Percentiles rank a stretch among this genome's conserved stretches.
Evolutionary conservation across 2,797 vertebrate species (phyloP).

Genomic region (Eurystomus glaucurus): DNA sequence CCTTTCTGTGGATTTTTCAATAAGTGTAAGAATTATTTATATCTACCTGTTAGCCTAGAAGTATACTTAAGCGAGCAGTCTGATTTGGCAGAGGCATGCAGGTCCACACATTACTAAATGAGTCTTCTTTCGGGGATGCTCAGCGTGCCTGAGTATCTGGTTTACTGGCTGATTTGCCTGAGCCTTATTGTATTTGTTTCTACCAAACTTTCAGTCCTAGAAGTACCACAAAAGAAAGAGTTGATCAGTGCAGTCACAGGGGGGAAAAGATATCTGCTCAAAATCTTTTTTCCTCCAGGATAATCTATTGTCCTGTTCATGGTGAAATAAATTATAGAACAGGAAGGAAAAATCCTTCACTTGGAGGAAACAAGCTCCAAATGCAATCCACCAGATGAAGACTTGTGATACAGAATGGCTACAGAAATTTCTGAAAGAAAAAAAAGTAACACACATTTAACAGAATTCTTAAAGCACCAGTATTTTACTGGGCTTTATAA

Average conservation of each 20-base stretch:
- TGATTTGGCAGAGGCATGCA: neutral
- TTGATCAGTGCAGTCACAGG: rapidly evolving
- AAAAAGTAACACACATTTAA: neutral
- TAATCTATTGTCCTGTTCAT: neutral
- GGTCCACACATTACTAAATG: neutral
- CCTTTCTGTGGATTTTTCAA: neutral
- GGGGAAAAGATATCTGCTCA: neutral
- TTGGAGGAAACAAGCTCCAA: neutral
- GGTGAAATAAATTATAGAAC: neutral
- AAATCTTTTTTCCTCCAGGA: neutral
- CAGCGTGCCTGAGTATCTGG: neutral
- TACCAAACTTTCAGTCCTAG: neutral
- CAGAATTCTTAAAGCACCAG: neutral
- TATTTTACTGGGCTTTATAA: neutral
- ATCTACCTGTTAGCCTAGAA: neutral
- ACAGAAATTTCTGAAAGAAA: neutral
- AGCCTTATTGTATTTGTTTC: neutral
- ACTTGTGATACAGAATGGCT: neutral
- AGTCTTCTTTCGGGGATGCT: neutral
- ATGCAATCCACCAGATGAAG: neutral
- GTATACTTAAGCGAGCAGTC: neutral
- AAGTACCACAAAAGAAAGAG: neutral
- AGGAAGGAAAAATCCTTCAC: neutral
- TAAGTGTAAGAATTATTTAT: neutral
- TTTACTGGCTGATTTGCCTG: neutral